These are phyloP conservation scores for Plemyria rubiginata DNA, from an alignment of 2,888 invertebrate genomes.

Conservation along the genomic window DNA sequence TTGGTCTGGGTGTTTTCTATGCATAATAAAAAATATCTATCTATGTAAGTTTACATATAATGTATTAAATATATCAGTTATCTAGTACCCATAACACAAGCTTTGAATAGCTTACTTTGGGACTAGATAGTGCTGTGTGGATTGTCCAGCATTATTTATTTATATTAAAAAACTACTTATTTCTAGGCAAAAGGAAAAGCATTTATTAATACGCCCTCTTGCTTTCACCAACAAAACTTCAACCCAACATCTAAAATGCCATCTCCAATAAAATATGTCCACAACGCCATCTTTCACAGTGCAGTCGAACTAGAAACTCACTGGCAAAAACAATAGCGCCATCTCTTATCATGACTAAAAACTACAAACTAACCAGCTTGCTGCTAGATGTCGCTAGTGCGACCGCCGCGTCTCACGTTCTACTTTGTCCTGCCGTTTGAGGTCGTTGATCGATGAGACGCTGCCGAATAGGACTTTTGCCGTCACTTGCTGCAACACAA, in stretches of 20 bases:
- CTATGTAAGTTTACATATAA: too few species aligned
- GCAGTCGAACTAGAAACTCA: neutral
- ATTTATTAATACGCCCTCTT: conserved; percentile 44
- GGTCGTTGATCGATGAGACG: conserved; percentile 89
- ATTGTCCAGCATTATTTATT: too few species aligned
- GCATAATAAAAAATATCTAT: too few species aligned
- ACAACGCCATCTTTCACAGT: conserved; percentile 12
- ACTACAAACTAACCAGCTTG: conserved; percentile 45
- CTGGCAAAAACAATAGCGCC: conserved; percentile 32
- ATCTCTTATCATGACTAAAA: conserved; percentile 34
- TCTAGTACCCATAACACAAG: too few species aligned
- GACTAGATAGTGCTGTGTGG: too few species aligned
- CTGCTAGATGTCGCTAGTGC: conserved; percentile 73
- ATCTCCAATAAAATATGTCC: neutral
- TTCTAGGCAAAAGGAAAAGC: too few species aligned
- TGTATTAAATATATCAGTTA: too few species aligned
- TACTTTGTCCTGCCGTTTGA: conserved; percentile 89
- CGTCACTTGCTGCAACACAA: conserved; percentile 84
- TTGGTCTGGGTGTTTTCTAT: too few species aligned
- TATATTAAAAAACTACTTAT: too few species aligned
- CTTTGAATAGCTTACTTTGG: too few species aligned
- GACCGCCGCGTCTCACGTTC: conserved; percentile 86
- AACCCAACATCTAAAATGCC: neutral
- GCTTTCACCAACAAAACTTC: neutral
- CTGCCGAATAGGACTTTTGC: conserved; percentile 90